A percentile compares a stretch with the other conserved stretches of the same genome.
Evolutionary conservation across 2,888 invertebrate species (phyloP).

Genomic region (Ypsolopha sequella): DNA sequence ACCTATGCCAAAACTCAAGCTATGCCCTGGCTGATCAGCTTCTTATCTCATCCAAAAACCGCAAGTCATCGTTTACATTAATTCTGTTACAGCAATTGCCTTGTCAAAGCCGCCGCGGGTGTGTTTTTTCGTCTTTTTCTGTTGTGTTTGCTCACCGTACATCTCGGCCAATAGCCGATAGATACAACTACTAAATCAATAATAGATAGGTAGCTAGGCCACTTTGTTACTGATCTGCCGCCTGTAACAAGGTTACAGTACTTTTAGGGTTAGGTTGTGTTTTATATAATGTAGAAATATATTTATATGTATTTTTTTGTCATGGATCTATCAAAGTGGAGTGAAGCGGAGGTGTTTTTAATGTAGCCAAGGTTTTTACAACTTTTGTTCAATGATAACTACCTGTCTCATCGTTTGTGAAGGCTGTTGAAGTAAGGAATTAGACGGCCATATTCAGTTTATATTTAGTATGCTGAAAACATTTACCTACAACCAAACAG

Average conservation of each 20-base stretch:
- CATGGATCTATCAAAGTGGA: neutral
- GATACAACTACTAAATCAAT: slow-evolving; percentile 41
- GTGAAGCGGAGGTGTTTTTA: too few relatives aligned
- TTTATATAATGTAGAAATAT: neutral
- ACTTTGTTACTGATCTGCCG: slow-evolving; percentile 58
- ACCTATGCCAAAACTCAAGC: too few relatives aligned
- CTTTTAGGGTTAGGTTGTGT: slow-evolving; percentile 11
- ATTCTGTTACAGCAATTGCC: slow-evolving; percentile 16
- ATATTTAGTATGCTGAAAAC: too few relatives aligned
- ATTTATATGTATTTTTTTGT: neutral
- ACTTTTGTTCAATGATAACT: too few relatives aligned
- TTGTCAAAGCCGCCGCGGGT: slow-evolving; percentile 14
- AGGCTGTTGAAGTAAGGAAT: too few relatives aligned
- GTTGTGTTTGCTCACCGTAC: slow-evolving; percentile 31
- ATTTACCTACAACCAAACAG: too few relatives aligned
- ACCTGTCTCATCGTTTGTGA: too few relatives aligned
- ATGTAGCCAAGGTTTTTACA: too few relatives aligned
- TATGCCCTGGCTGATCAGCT: too few relatives aligned
- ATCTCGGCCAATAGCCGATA: slow-evolving; percentile 13
- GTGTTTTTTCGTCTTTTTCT: slow-evolving; percentile 37
- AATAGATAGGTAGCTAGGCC: slow-evolving; percentile 47
- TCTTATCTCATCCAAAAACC: slow-evolving; percentile 13
- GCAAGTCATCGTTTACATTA: slow-evolving; percentile 42
- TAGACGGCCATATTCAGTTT: too few relatives aligned
- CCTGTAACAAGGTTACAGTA: slow-evolving; percentile 19